Base-by-base conservation (phyloP, 2,888 invertebrate genomes). In the Quadroppia sp. region DNA sequence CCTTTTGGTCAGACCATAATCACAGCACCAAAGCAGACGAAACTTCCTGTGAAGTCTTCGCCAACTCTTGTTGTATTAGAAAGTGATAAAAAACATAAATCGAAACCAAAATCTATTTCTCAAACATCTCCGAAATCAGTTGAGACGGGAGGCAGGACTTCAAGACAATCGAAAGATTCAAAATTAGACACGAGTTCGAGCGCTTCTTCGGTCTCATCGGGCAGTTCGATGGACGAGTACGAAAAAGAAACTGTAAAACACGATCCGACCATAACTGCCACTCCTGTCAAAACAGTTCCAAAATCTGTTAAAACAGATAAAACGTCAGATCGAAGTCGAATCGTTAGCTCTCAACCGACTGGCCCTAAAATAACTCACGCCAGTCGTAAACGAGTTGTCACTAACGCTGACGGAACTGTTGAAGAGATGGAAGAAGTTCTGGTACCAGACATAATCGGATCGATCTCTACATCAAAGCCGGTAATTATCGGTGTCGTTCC, bases 151-250 rank as follows among this genome's bases (percentile, higher is more conserved):
- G 75, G 75, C 45, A 73, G 76, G 36, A 71, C 70, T 15, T 74
- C 74, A 1, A 48, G 74, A 15, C 74, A 74, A 67, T 77, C 77
- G 13, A 75, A 72, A 64, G 61, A 76, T 13, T 71, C 74, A 13
- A 71, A 69, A 71, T 72, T 77, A n/a, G 77, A 77, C 9, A 76
- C 75, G 6, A 71, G 69, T 50, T 76, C 76, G 11, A 76, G 76
- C 59, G 74, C 72, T 42, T 25, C 30, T 4, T 69, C 73, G 15
- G 20, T 59, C 15, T 75, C 76, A 23, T 77, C 77, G 13, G 76
- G 75, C 28, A 75, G 71, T 17, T 76, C 76, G 74, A 50, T 77
- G 64, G 76, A 76, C 45, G 77, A 77, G 48, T 78, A 78, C 74
- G 75, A 71, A n/a, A 56, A 69, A n/a, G 76, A 76, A 30, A 36